phyloP scores from a whole-genome alignment of 2,888 invertebrate species.

The Branchipolynoe longqiensis region DNA sequence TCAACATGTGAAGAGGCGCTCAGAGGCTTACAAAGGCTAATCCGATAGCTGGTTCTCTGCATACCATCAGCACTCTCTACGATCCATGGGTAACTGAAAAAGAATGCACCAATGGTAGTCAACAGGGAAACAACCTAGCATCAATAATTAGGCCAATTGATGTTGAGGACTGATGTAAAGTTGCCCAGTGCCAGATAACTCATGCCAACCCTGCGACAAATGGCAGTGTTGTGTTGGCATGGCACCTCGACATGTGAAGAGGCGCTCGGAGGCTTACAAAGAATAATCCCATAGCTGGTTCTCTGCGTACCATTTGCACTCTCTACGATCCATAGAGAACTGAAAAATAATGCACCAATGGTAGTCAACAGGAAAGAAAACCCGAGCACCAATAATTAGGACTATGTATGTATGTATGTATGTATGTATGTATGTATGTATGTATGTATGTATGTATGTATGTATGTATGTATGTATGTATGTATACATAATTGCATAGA shows the following conservation, averaged over 20 bases:
- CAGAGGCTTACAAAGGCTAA: constrained; percentile 71
- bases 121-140: too few species aligned
- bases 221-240: constrained; percentile 36
- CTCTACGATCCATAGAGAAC: constrained; percentile 69
- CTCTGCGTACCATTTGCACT: constrained; percentile 66
- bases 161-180: constrained; percentile 20
- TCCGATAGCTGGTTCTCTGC: constrained; percentile 69
- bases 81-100: constrained; percentile 68
- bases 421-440: too few species aligned
- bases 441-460: too few species aligned
- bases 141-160: too few species aligned
- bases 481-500: too few species aligned
- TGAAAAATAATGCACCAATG: constrained; percentile 15
- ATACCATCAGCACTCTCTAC: constrained; percentile 66
- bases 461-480: too few species aligned
- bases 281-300: constrained; percentile 70
- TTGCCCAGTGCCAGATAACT: constrained; percentile 14
- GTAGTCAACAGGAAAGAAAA: too few species aligned
- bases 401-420: too few species aligned
- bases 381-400: too few species aligned
- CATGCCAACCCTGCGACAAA: neutral
- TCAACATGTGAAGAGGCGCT: constrained; percentile 61
- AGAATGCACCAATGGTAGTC: too few species aligned
- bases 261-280: constrained; percentile 67
- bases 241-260: neutral